phyloP scores from a whole-genome alignment of 2,113 vertebrate species.

The Prionailurus bengalensis region DNA sequence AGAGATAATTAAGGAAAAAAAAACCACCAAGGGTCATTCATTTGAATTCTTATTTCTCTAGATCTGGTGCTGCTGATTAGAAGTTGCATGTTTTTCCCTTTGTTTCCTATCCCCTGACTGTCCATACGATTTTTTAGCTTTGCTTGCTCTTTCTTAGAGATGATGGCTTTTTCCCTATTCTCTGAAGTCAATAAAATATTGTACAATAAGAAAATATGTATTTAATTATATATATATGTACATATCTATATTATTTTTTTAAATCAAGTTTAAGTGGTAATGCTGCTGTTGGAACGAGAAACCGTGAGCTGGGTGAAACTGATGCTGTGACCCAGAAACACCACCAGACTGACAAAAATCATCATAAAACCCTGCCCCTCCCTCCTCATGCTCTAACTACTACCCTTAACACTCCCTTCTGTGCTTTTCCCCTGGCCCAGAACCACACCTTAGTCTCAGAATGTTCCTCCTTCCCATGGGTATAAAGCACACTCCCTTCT shows the following conservation, averaged over 20 bases:
- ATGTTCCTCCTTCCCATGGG: neutral
- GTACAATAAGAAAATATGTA: neutral
- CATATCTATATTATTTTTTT: neutral
- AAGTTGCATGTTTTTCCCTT: neutral
- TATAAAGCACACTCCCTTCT: slow-evolving; percentile 43
- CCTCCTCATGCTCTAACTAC: neutral
- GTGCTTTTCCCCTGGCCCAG: neutral
- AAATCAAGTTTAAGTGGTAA: neutral
- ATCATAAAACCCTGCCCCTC: neutral
- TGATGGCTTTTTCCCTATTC: neutral
- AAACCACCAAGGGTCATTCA: neutral
- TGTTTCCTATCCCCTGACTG: neutral
- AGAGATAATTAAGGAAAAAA: neutral
- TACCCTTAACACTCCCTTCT: neutral
- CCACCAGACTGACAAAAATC: neutral
- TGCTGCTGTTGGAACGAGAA: neutral
- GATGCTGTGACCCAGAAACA: neutral
- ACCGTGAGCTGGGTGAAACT: neutral
- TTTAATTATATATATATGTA: accelerated
- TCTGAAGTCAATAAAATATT: neutral
- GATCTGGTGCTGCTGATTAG: neutral
- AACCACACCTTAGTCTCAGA: neutral
- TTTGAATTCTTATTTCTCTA: neutral
- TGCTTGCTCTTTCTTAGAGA: neutral
- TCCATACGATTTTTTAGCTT: neutral